Evolutionary conservation across 92 coral and sea anemone species (phyloP).

Genomic region (Plumapathes pennacea): DNA sequence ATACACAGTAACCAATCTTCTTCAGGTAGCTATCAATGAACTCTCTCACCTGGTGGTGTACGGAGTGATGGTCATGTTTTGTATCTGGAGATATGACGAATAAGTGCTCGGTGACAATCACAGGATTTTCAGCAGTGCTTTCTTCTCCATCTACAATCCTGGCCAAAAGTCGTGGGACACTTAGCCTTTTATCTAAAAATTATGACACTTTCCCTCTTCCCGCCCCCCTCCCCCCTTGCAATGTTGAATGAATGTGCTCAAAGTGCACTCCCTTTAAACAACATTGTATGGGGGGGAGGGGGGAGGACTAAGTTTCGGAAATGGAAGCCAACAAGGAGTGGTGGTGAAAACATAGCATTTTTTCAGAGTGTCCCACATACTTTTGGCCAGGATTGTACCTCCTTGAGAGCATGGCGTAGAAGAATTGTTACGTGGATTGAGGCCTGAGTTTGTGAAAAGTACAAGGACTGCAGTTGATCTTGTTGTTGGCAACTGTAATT

Average conservation of each 20-base stretch:
- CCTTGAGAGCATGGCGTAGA: conserved; percentile 31
- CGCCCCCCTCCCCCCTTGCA: too few species aligned
- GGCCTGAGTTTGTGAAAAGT: conserved; percentile 30
- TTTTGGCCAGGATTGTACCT: too few species aligned
- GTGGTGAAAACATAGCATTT: too few species aligned
- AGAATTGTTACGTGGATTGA: conserved; percentile 31
- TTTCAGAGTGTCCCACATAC: too few species aligned
- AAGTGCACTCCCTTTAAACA: too few species aligned
- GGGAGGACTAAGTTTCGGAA: too few species aligned
- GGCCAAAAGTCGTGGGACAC: too few species aligned
- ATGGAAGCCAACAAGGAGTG: too few species aligned
- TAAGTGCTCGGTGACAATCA: conserved; percentile 21
- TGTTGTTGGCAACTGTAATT: conserved; percentile 28
- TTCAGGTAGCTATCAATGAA: conserved; percentile 18
- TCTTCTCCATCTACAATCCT: conserved; percentile 32
- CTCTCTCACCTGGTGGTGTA: conserved; percentile 23
- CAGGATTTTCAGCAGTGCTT: conserved; percentile 12
- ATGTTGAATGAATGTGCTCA: too few species aligned
- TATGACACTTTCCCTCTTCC: too few species aligned
- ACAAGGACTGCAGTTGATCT: conserved; percentile 35
- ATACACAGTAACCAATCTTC: conserved; percentile 25
- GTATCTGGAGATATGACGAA: conserved; percentile 41
- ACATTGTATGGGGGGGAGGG: too few species aligned
- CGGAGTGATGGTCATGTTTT: conserved; percentile 54
- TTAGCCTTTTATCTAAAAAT: too few species aligned